phyloP scores from a whole-genome alignment of 2,113 vertebrate genomes.

The Phainopepla nitens region DNA sequence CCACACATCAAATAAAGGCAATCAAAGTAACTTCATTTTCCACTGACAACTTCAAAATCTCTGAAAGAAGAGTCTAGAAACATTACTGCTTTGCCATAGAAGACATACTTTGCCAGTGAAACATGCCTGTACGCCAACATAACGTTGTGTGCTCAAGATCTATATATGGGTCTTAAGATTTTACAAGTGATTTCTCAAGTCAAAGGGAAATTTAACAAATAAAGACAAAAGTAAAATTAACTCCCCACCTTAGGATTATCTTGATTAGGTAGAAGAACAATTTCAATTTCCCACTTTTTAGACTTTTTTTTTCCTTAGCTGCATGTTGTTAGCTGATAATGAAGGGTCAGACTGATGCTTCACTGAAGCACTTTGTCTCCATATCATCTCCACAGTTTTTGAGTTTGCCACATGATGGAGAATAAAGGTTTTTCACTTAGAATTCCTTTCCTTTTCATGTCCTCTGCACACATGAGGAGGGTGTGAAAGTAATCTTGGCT shows the following conservation, averaged over 20 bases:
- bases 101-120: neutral
- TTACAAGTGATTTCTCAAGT: neutral
- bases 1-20: neutral
- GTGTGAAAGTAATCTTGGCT: slow-evolving; percentile 42
- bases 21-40: slow-evolving; percentile 7
- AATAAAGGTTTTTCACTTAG: neutral
- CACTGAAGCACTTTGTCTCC: neutral
- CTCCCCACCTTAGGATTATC: neutral
- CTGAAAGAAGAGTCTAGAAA: neutral
- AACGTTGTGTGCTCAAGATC: neutral
- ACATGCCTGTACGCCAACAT: neutral
- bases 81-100: neutral
- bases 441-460: neutral
- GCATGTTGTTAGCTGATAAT: neutral
- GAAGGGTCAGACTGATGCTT: neutral
- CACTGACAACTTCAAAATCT: neutral
- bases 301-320: neutral
- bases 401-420: neutral
- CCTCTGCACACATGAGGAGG: neutral
- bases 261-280: neutral
- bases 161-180: neutral
- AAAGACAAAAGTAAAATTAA: neutral
- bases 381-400: neutral
- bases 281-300: neutral
- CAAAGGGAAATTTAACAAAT: neutral